These are phyloP conservation scores for Rhinogobius similis DNA, from an alignment of 2,113 vertebrate genomes.

Conservation along the genomic window DNA sequence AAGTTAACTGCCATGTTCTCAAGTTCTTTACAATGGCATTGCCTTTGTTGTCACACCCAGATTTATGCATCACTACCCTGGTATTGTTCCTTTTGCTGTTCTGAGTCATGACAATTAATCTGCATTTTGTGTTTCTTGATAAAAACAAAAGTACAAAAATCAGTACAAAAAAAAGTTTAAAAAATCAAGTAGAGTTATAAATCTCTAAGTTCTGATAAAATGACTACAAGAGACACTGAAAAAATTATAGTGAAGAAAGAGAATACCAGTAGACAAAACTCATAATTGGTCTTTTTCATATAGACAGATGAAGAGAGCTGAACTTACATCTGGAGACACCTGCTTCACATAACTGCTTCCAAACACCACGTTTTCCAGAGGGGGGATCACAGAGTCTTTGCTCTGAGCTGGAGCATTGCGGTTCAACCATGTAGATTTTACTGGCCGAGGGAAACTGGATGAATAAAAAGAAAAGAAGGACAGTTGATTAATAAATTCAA, in stretches of 20 bases:
- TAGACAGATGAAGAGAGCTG: not conserved
- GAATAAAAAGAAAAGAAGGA: slow-evolving; percentile 26
- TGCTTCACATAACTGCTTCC: slow-evolving; percentile 93
- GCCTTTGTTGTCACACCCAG: not conserved
- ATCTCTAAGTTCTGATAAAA: slow-evolving; percentile 23
- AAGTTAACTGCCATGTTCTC: not conserved
- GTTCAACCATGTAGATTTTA: slow-evolving; percentile 96
- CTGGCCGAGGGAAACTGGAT: slow-evolving; percentile 88
- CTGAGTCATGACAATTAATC: slow-evolving; percentile 13
- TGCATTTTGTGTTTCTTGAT: slow-evolving; percentile 2
- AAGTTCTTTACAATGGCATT: not conserved
- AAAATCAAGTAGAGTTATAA: not conserved
- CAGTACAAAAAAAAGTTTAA: not conserved
- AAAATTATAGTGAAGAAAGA: too few species aligned
- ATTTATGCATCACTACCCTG: slow-evolving; percentile 8
- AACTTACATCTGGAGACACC: slow-evolving; percentile 93
- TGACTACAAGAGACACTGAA: not conserved
- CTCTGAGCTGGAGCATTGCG: slow-evolving; percentile 93
- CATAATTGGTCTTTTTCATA: not conserved
- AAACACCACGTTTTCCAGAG: slow-evolving; percentile 94
- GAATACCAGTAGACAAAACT: too few species aligned
- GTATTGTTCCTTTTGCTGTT: not conserved
- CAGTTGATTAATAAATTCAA: not conserved
- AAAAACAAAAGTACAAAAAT: not conserved
- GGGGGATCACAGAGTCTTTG: slow-evolving; percentile 91